phyloP scores from a whole-genome alignment of 2,888 invertebrate genomes.

The Oscheius myriophilus region DNA sequence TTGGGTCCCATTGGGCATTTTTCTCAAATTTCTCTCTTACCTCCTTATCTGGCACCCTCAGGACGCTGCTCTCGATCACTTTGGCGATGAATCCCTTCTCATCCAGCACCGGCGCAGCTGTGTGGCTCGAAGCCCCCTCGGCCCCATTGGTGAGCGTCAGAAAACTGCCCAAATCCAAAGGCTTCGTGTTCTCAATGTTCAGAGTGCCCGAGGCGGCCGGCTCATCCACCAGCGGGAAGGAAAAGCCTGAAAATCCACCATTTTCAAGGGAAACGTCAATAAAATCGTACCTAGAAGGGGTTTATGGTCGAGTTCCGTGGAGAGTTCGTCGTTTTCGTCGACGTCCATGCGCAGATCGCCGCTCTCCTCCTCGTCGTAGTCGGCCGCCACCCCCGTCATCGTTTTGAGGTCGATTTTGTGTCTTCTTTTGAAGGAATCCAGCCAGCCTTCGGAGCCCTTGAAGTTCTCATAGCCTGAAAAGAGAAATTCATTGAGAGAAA shows the following conservation, averaged over 20 bases:
- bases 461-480: slow-evolving; percentile 45
- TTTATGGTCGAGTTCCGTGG: slow-evolving; percentile 15
- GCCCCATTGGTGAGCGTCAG: neutral
- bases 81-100: slow-evolving; percentile 34
- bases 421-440: slow-evolving; percentile 56
- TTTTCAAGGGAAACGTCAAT: neutral
- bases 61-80: slow-evolving; percentile 32
- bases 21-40: neutral
- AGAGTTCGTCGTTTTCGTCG: slow-evolving; percentile 33
- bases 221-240: neutral
- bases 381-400: slow-evolving; percentile 52
- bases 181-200: slow-evolving; percentile 9
- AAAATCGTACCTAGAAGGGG: neutral
- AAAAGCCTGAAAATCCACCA: neutral
- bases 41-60: slow-evolving; percentile 28
- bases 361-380: slow-evolving; percentile 44
- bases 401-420: slow-evolving; percentile 53
- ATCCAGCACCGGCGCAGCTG: neutral
- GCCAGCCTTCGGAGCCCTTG: slow-evolving; percentile 59
- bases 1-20: no score
- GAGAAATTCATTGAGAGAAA: slow-evolving; percentile 11
- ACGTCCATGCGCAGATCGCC: slow-evolving; percentile 1
- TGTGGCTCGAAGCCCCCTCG: neutral
- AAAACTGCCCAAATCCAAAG: slow-evolving; percentile 16
- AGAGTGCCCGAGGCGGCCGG: slow-evolving; percentile 4